phyloP scores from a whole-genome alignment of 2,888 invertebrate genomes.

The Diplolepis rosae region DNA sequence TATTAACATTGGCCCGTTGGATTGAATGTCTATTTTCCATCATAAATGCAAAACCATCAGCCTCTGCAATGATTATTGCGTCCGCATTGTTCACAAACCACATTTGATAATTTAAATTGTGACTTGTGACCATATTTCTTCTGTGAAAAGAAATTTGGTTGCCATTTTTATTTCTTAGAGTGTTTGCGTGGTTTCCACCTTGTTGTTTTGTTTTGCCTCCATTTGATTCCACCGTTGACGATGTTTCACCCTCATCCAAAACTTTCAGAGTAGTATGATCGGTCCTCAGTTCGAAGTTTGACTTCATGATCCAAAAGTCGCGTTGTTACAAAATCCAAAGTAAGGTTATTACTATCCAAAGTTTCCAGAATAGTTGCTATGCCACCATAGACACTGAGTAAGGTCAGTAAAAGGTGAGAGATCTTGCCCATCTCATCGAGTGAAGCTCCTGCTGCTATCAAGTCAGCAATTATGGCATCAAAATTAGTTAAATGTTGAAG shows the following conservation, averaged over 20 bases:
- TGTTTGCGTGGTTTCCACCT: background rate
- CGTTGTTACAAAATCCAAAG: slow-evolving; percentile 24
- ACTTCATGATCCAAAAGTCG: slow-evolving; percentile 22
- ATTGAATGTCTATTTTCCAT: slow-evolving; percentile 6
- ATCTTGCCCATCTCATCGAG: slow-evolving; percentile 3
- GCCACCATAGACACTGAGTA: background rate
- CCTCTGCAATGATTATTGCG: background rate
- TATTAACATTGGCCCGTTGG: background rate
- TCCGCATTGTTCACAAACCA: background rate
- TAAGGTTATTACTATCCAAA: slow-evolving; percentile 6
- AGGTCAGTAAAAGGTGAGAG: background rate
- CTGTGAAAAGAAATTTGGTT: background rate
- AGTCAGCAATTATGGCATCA: background rate
- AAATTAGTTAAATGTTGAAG: background rate
- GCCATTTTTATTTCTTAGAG: background rate
- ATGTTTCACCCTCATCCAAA: background rate
- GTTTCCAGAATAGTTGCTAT: slow-evolving; percentile 23
- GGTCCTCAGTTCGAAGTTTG: background rate
- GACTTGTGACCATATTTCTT: background rate
- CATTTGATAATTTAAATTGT: background rate
- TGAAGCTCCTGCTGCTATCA: slow-evolving; percentile 4
- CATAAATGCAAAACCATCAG: slow-evolving; percentile 40
- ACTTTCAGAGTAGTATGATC: slow-evolving; percentile 6
- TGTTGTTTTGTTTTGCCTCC: background rate
- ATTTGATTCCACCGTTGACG: background rate